These are phyloP conservation scores for Rousettus leschenaultii DNA, from an alignment of 2,113 vertebrate species.

Conservation along the genomic window DNA sequence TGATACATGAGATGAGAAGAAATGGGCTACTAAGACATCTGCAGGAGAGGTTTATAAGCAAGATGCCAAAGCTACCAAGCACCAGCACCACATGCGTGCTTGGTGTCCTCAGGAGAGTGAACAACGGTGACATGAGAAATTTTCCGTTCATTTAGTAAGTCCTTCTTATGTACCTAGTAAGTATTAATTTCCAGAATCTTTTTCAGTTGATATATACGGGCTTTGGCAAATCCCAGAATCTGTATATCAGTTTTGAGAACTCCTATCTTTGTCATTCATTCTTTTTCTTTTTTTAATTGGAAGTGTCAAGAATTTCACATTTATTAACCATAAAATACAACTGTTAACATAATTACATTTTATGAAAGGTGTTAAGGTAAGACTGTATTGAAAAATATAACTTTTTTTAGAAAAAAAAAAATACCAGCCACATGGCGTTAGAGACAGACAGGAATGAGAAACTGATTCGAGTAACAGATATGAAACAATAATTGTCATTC, in stretches of 20 bases:
- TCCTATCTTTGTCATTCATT: not conserved
- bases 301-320: too few relatives aligned
- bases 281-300: not conserved
- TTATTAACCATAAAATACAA: too few relatives aligned
- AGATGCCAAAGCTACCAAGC: not conserved
- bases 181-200: not conserved
- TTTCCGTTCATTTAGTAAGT: not conserved
- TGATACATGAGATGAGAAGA: not conserved
- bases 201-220: not conserved
- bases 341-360: too few relatives aligned
- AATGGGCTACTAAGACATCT: not conserved
- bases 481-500: not conserved
- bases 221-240: not conserved
- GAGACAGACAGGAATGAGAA: too few relatives aligned
- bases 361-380: too few relatives aligned
- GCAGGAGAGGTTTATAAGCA: not conserved
- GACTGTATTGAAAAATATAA: too few relatives aligned
- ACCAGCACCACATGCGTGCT: not conserved
- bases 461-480: too few relatives aligned
- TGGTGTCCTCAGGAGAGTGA: not conserved
- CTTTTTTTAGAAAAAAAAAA: too few relatives aligned
- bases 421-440: too few relatives aligned
- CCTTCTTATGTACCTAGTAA: not conserved
- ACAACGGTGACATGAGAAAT: not conserved
- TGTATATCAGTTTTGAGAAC: not conserved